phyloP scores from a whole-genome alignment of 1,140 invertebrate genomes.

The Drosophila albomicans region DNA sequence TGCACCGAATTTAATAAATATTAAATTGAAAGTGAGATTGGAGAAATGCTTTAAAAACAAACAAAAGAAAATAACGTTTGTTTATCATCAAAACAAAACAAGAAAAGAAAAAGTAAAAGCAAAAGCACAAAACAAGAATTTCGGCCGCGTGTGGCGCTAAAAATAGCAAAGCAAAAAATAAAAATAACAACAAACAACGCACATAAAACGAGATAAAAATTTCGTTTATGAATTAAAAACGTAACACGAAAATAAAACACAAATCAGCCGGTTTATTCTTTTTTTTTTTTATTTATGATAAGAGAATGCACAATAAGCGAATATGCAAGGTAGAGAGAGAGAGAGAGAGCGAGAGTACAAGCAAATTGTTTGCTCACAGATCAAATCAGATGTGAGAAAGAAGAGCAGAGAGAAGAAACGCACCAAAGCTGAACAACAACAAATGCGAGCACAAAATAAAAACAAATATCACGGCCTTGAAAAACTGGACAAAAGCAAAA shows the following conservation, averaged over 20 bases:
- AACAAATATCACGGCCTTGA: slow-evolving; percentile 71
- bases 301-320: slow-evolving; percentile 25
- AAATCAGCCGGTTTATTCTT: slow-evolving; percentile 48
- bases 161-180: slow-evolving; percentile 62
- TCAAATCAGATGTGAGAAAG: slow-evolving; percentile 14
- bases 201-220: slow-evolving; percentile 57
- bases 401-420: slow-evolving; percentile 19
- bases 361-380: slow-evolving; percentile 16
- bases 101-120: slow-evolving; percentile 29
- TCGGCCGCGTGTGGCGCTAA: slow-evolving; percentile 68
- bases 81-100: slow-evolving; percentile 58
- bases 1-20: slow-evolving; percentile 29
- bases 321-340: not conserved
- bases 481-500: slow-evolving; percentile 46
- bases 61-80: slow-evolving; percentile 32
- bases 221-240: slow-evolving; percentile 47
- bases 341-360: not conserved
- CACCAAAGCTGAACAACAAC: slow-evolving; percentile 14
- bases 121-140: slow-evolving; percentile 28
- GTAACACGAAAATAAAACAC: slow-evolving; percentile 46
- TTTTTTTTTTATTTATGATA: slow-evolving; percentile 40
- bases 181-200: slow-evolving; percentile 24
- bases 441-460: slow-evolving; percentile 52
- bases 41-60: slow-evolving; percentile 27
- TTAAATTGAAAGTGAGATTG: slow-evolving; percentile 50